phyloP scores from a whole-genome alignment of 2,888 invertebrate genomes.

The Neria commutata region DNA sequence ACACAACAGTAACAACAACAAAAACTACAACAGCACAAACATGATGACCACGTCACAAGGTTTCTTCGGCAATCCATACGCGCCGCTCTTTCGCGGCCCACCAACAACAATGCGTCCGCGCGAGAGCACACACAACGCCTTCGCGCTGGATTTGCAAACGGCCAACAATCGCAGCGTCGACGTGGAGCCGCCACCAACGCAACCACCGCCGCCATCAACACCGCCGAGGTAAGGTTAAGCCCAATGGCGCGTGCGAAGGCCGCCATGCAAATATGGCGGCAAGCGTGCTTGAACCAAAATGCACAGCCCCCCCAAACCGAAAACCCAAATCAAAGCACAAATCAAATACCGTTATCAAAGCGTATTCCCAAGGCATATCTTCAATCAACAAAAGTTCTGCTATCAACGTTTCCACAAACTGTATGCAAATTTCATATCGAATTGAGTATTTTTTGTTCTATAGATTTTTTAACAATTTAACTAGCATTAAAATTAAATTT shows the following conservation, averaged over 20 bases:
- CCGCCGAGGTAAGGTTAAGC: conserved; percentile 53
- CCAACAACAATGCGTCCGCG: conserved; percentile 57
- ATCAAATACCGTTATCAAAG: conserved; percentile 23
- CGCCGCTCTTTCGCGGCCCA: conserved; percentile 57
- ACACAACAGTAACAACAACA: too few species aligned
- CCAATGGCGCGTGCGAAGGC: conserved; percentile 24
- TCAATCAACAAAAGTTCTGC: conserved; percentile 51
- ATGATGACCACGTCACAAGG: conserved; percentile 61
- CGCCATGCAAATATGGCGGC: conserved; percentile 19
- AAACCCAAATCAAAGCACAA: conserved; percentile 39
- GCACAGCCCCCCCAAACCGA: conserved; percentile 35
- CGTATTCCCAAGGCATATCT: conserved; percentile 39
- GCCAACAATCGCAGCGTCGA: conserved; percentile 56
- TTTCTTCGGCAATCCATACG: conserved; percentile 61
- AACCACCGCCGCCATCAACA: conserved; percentile 53
- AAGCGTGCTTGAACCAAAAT: conserved; percentile 31
- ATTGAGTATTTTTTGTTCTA: too few species aligned
- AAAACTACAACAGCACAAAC: conserved; percentile 31
- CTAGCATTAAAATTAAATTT: conserved; percentile 23
- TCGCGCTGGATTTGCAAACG: conserved; percentile 58
- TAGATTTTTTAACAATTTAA: too few species aligned
- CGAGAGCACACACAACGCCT: conserved; percentile 53
- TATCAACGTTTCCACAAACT: conserved; percentile 29
- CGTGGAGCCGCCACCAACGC: conserved; percentile 51
- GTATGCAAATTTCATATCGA: conserved; percentile 2